A percentile compares a stretch with the other conserved stretches of the same genome.
These are phyloP conservation scores for Salticus scenicus DNA, from an alignment of 2,888 invertebrate species.

Conservation along the genomic window DNA sequence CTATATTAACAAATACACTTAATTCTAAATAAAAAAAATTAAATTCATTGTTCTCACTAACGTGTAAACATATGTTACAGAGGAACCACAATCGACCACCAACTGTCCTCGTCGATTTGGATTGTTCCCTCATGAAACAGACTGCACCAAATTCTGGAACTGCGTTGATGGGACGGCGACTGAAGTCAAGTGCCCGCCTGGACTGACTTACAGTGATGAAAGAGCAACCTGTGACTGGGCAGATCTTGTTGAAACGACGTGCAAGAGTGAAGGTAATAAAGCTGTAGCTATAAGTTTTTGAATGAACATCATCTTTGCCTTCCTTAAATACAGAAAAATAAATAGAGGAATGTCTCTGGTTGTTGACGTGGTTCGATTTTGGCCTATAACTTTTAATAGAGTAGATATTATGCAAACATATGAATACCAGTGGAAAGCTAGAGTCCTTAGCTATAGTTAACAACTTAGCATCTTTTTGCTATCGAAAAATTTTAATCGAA, in stretches of 20 bases:
- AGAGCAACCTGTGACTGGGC: constrained; percentile 70
- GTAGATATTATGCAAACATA: no score
- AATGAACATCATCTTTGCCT: not conserved
- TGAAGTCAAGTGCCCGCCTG: constrained; percentile 66
- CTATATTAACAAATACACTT: no score
- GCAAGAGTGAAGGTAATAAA: constrained; percentile 65
- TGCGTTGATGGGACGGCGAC: constrained; percentile 62
- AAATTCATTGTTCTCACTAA: no score
- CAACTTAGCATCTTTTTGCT: no score
- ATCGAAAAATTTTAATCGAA: no score
- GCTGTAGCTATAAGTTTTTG: not conserved
- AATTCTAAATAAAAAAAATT: no score
- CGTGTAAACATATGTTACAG: no score
- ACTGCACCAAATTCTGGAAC: constrained; percentile 68
- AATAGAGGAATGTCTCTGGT: no score
- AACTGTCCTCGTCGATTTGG: constrained; percentile 61
- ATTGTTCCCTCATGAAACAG: constrained; percentile 56
- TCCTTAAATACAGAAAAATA: not conserved
- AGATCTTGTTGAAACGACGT: constrained; percentile 68
- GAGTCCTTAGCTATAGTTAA: no score
- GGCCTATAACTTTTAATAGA: no score
- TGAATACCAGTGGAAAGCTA: no score
- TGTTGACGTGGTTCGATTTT: no score
- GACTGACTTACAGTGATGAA: constrained; percentile 64
- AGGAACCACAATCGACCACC: constrained; percentile 50